These are phyloP conservation scores for Otocyon megalotis DNA, from an alignment of 2,113 vertebrate genomes.

Conservation along the genomic window DNA sequence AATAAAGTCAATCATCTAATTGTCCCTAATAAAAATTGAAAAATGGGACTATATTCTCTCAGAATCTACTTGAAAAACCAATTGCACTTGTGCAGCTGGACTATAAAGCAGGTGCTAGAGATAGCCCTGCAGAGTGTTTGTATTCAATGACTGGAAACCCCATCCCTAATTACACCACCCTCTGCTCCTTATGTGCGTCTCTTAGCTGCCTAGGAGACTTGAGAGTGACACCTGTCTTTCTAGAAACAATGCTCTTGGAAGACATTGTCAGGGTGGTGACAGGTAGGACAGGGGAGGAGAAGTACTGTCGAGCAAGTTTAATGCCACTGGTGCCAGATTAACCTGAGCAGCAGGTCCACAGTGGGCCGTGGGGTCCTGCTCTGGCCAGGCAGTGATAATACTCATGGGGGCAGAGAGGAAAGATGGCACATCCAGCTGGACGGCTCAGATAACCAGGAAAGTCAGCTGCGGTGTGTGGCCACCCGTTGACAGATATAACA, in stretches of 20 bases:
- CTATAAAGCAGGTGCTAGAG: background rate
- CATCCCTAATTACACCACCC: background rate
- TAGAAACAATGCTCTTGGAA: background rate
- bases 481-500: slow-evolving; percentile 63
- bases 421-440: slow-evolving; percentile 12
- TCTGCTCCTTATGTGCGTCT: background rate
- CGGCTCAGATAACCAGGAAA: slow-evolving; percentile 69
- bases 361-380: fast-evolving
- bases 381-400: background rate
- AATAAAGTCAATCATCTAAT: background rate
- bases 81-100: background rate
- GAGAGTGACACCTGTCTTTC: background rate
- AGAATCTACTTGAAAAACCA: background rate
- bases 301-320: background rate
- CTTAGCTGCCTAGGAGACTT: slow-evolving; percentile 1
- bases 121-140: background rate
- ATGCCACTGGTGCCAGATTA: background rate
- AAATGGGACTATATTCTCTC: background rate
- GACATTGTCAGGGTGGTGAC: background rate
- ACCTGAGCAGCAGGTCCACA: background rate
- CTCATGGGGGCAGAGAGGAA: background rate
- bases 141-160: background rate
- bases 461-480: slow-evolving; percentile 58
- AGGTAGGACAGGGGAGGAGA: background rate
- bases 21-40: background rate